Evolutionary conservation across 2,797 vertebrate genomes (phyloP), one percentile per base, ranked within the genome.

Genomic region (Valencia hispanica): DNA sequence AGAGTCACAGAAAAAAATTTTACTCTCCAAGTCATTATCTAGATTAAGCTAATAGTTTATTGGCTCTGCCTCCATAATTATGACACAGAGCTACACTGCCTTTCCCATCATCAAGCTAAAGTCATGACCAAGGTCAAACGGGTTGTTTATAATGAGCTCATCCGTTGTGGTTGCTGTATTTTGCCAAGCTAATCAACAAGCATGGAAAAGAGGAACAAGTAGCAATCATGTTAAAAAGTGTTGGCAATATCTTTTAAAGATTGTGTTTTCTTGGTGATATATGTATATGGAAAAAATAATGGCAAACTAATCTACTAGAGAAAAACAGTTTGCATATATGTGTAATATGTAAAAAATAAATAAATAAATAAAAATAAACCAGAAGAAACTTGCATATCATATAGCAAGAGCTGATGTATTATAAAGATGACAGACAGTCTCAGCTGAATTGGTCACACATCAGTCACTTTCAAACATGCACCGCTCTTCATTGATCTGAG

Each of bases 391-490:
- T 61, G 57, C 57, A 61, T 30, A 34, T 66, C 39, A 68, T 66
- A 41, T 41, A 41, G 3, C 39, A 68, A 41, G 22, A 68, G 25
- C 11, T 68, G 39, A 68, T 68, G 20, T 25, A 12, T 65, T 39
- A 61, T 34, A 17, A 65, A 65, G 22, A 65, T 3, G 25, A 45
- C 36, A 66, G 63, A n/a, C 25, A 27, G 65, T 18, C 65, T 68
- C 39, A 17, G 25, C 39, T 68, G 65, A 65, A 65, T 65, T 10
- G 34, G 32, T 65, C 61, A 36, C 75, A 76, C 77, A 83, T 84
- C 83, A 75, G 73, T 65, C 47, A 53, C 63, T 68, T 68, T 47
- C 32, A 48, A 32, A 65, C 57, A 36, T 36, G 43, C 20, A n/a
- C 43, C 25, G 11, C 27, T 55, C 48, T 45, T 41, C 47, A 53